Conservation (phyloP, 2,888 invertebrate species). For the Tetragonula carbonaria region DNA sequence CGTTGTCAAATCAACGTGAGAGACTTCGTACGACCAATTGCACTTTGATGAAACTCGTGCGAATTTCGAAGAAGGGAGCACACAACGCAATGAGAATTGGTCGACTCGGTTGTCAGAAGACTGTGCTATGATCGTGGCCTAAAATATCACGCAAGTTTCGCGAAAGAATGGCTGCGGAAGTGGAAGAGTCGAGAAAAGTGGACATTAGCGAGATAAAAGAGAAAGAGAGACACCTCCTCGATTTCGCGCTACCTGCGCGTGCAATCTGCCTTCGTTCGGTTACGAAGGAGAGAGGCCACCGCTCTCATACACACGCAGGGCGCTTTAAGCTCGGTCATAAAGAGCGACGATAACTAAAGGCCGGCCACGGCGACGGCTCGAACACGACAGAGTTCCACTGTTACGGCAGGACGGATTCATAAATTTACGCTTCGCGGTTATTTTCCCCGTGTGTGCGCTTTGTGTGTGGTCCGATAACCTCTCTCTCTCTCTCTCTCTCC, state of each 20-base stretch:
- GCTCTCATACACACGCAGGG: constrained; percentile 40
- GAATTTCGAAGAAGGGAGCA: no score
- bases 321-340: constrained; percentile 75
- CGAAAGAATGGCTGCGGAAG: constrained; percentile 39
- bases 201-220: constrained; percentile 11
- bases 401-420: constrained; percentile 69
- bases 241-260: constrained; percentile 37
- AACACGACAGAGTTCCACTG: constrained; percentile 65
- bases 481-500: not conserved
- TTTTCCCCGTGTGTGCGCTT: constrained; percentile 59
- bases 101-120: no score
- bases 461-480: constrained; percentile 71
- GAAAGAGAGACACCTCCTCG: not conserved
- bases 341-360: constrained; percentile 71
- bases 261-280: constrained; percentile 50
- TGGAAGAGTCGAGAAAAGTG: constrained; percentile 14
- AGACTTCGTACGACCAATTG: no score
- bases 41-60: no score
- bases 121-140: no score
- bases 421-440: constrained; percentile 69
- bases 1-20: no score
- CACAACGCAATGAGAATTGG: no score
- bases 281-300: constrained; percentile 41
- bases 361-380: constrained; percentile 52
- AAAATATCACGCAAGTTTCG: constrained; percentile 16